phyloP scores from a whole-genome alignment of 2,113 vertebrate species.

The Penelope pileata region DNA sequence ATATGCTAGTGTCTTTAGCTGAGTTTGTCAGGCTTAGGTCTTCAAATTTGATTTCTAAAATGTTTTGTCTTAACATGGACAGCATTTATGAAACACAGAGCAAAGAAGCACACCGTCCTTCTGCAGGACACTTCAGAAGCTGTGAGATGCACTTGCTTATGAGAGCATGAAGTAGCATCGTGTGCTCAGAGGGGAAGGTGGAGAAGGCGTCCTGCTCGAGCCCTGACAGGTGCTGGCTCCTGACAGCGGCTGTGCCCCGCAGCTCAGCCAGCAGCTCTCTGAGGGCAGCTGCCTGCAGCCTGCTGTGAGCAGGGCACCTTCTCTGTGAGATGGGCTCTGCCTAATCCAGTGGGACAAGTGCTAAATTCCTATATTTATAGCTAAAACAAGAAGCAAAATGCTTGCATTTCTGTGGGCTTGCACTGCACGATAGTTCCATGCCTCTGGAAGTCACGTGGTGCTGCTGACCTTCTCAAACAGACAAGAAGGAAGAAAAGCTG shows the following conservation, averaged over 20 bases:
- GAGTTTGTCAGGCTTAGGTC: neutral
- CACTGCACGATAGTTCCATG: neutral
- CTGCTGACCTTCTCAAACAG: constrained; percentile 27
- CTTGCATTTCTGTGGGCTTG: constrained; percentile 4
- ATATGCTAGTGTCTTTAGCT: neutral
- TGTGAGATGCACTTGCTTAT: neutral
- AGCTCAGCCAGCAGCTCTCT: neutral
- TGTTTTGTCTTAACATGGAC: neutral
- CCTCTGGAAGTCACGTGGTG: neutral
- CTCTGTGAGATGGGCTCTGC: neutral
- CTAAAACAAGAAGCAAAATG: neutral
- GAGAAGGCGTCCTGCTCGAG: no score
- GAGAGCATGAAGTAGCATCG: neutral
- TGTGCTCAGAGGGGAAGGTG: no score
- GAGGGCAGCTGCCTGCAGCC: neutral
- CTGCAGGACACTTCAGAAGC: neutral
- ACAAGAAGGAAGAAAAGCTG: neutral
- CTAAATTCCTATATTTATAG: constrained; percentile 18
- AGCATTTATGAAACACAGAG: neutral
- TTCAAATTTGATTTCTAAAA: neutral
- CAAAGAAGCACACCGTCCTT: neutral
- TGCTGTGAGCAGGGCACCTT: neutral
- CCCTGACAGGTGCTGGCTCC: no score
- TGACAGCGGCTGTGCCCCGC: no score
- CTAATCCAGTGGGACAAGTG: neutral